phyloP scores from a whole-genome alignment of 2,797 vertebrate genomes.

The Cyclura pinguis region DNA sequence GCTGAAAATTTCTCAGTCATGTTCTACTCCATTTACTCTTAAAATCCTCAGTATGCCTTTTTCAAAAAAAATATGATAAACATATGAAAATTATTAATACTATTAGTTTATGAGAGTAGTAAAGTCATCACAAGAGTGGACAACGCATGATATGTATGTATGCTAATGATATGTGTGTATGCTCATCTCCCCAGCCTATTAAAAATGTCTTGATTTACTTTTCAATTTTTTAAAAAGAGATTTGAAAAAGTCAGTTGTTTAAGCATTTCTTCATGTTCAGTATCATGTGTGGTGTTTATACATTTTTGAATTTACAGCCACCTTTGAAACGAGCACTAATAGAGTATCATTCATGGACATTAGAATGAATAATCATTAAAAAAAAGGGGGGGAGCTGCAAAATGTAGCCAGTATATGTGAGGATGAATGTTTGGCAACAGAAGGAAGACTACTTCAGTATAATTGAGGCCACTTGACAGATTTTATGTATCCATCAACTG shows the following conservation, averaged over 20 bases:
- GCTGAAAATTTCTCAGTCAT: conserved; percentile 37
- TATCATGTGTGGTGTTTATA: not conserved
- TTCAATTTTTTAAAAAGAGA: conserved; percentile 8
- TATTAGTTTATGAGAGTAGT: conserved; percentile 32
- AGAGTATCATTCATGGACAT: conserved; percentile 13
- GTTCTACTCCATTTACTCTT: conserved; percentile 31
- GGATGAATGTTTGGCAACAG: conserved; percentile 24
- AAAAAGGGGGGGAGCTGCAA: not conserved
- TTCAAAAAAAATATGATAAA: not conserved
- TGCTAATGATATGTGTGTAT: conserved; percentile 14
- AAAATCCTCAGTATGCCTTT: conserved; percentile 10
- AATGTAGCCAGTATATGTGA: not conserved
- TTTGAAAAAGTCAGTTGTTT: not conserved
- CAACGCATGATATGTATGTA: conserved; percentile 5
- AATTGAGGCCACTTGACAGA: conserved; percentile 19
- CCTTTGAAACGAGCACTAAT: conserved; percentile 29
- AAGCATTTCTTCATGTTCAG: conserved; percentile 18
- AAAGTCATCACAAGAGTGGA: conserved; percentile 43
- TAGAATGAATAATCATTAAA: conserved; percentile 34
- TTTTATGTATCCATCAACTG: conserved; percentile 19
- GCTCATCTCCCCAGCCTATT: conserved; percentile 16
- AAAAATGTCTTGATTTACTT: conserved; percentile 53
- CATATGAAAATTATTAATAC: conserved; percentile 41
- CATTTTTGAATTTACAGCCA: conserved; percentile 18
- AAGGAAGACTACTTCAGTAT: conserved; percentile 27